Evolutionary conservation across 1,140 invertebrate genomes (phyloP), one percentile per base, ranked within the genome.

Genomic region (Drosophila melanica): DNA sequence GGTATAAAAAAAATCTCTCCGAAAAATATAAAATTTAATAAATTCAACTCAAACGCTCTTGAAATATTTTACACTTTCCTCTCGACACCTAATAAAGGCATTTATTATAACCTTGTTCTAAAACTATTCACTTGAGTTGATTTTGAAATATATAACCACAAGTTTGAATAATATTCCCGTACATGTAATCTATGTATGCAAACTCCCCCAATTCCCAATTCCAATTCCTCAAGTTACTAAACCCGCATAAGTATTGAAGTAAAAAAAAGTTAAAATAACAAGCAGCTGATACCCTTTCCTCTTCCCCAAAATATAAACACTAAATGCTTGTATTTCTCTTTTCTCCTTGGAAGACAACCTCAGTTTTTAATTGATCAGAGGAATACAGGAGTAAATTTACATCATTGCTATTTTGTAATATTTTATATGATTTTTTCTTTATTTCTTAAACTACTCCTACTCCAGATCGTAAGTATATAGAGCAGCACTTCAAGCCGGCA

Each of bases 391-490:
- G 33, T 35, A 35, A 35, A 35, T 1, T 9, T 9, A 9, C 30
- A 35, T 35, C 33, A 45, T 12, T 3, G 12, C 7, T 12, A 27
- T 48, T 14, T 48, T 7, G 11, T n/a, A 5, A 11, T 8, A 27
- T 48, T 33, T 48, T 33, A 10, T 51, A 12, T 14, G 35, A 55
- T 45, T 66, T 67, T 16, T 20, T 45, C 3, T 45, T 4, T 16
- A 35, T 51, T 39, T 53, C 6, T n/a, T 35, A 2, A 35, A 35
- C 8, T 35, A 35, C 53, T 37, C 20, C n/a, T 14, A 62, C 16
- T 9, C 62, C 57, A 95, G 96, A 97, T 93, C 95, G 96, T 30
- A 95, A 95, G 80, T 97, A 96, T 81, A 96, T 97, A 77, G 96
- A 97, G 92, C 94, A 96, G 64, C 95, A 95, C 8, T 91, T 96